Base-by-base conservation (phyloP, 53 echinoderm and acorn worm species). In the Zoroaster sp. region DNA sequence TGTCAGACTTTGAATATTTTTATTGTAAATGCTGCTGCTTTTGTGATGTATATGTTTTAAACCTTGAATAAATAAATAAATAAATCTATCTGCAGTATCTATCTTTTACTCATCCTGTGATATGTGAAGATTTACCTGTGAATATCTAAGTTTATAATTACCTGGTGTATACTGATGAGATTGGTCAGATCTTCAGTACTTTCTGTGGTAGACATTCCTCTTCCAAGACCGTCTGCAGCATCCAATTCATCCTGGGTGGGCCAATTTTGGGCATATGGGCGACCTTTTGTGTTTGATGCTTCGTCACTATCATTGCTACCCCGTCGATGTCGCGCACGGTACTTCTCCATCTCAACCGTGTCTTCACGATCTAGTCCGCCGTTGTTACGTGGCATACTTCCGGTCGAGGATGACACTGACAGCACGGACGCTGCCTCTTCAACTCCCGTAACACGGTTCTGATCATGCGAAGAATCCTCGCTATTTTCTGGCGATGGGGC, bases 121-220 rank as follows among this genome's bases (percentile, higher is more conserved):
- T n/a, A n/a, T n/a, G n/a, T n/a, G n/a, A n/a, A n/a, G n/a, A n/a
- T n/a, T n/a, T n/a, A n/a, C n/a, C n/a, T n/a, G n/a, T n/a, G n/a
- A n/a, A 6, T 9, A 34, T 70, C 6, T 5, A 9, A 70, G 34
- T 42, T 46, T 4, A 3, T 18, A 74, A 66, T 21, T 67, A 97
- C 97, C 97, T 97, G 97, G 80, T 97, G 97, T 34, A 97, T 83
- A 49, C 83, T 83, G 71, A 83, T 25, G 94, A 94, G 32, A 95
- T 40, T 70, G 25, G 73, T 88, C 4, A 97, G 80, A 83, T 93
- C 95, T 37, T 97, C 97, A 36, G 91, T 67, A 74, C 97, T 97
- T 34, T 95, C 95, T 89, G 92, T 93, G 74, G 72, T 65, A 32
- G 73, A 34, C 15, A 97, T 69, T 38, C 85, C 85, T 69, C 91